Base-by-base conservation (phyloP, 2,888 invertebrate species). In the Sussaba pulchella region DNA sequence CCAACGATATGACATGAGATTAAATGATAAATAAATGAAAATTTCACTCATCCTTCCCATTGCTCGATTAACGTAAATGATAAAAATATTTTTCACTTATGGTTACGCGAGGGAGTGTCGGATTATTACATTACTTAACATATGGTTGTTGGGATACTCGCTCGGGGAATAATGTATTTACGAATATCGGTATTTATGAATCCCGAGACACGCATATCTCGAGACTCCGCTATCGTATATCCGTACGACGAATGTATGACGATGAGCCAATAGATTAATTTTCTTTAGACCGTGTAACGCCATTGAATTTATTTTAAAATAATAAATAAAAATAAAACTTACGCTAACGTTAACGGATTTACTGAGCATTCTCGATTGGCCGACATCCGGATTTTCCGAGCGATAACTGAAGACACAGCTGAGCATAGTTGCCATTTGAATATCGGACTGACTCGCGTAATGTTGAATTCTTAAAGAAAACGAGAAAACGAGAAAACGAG, bases 371-470 rank as follows among this genome's bases (percentile, higher is more conserved):
- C 89, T 87, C 17, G 85, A 87, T 66, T 91, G 90, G 39, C 93
- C 92, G 14, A 93, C 93, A 81, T 93, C 93, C 66, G 91, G 92
- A 10, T 93, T 92, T 79, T 94, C 94, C 50, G 94, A 94, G 85
- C 94, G 95, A 74, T 95, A 94, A 78, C 96, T 96, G 92, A 98
- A 98, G 1, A 97, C 95, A 90, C 98, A 98, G 82, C 97, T 96
- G 75, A 99, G 91, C 96, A 99, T 97, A 0, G 98, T 98, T 2
- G 98, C 97, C 92, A 97, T 99, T 93, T 99, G 99, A 14, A 98
- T 94, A 91, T 99, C 98, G 5, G 95, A 95, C 69, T 96, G 94
- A 84, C 94, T 94, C 0, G 97, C 97, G 90, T 96, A 97, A 92
- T 97, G 96, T 59, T 95, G 94, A 88, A 97, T 97, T 90, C 96